Percentiles rank a stretch among this genome's conserved stretches.
These are phyloP conservation scores for Muscina levida DNA, from an alignment of 2,888 invertebrate species.

Conservation along the genomic window DNA sequence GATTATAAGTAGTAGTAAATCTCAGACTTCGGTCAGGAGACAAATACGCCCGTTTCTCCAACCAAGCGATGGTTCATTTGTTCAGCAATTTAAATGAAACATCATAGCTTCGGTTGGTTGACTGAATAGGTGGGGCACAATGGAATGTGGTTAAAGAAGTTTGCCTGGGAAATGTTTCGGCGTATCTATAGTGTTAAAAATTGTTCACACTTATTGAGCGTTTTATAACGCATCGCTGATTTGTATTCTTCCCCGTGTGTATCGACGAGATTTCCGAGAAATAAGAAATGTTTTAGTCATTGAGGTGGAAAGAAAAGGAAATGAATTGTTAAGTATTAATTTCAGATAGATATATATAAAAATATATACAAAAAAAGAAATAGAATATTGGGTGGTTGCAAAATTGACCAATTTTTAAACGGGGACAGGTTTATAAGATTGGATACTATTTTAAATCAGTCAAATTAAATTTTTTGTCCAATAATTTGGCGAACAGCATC, in stretches of 20 bases:
- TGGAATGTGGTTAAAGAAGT: slow-evolving; percentile 15
- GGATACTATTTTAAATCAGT: too few species aligned
- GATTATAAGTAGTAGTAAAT: background rate
- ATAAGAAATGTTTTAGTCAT: background rate
- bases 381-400: too few species aligned
- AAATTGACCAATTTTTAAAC: too few species aligned
- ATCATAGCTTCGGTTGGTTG: background rate
- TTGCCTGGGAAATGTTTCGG: slow-evolving; percentile 22
- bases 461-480: too few species aligned
- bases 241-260: background rate
- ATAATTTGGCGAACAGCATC: too few species aligned
- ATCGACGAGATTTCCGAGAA: slow-evolving; percentile 6
- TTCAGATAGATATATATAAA: background rate
- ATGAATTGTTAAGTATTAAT: slow-evolving; percentile 8
- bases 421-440: too few species aligned
- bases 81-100: background rate
- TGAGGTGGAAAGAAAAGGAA: slow-evolving; percentile 30
- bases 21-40: background rate
- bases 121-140: slow-evolving; percentile 1
- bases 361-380: too few species aligned
- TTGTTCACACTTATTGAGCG: slow-evolving; percentile 16
- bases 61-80: too few species aligned
- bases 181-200: too few species aligned
- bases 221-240: slow-evolving; percentile 26
- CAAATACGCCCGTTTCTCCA: background rate